A percentile compares a stretch with the other conserved stretches of the same genome.
These are phyloP conservation scores for Telmatochromis sp. DNA, from an alignment of 2,113 vertebrate species.

Conservation along the genomic window DNA sequence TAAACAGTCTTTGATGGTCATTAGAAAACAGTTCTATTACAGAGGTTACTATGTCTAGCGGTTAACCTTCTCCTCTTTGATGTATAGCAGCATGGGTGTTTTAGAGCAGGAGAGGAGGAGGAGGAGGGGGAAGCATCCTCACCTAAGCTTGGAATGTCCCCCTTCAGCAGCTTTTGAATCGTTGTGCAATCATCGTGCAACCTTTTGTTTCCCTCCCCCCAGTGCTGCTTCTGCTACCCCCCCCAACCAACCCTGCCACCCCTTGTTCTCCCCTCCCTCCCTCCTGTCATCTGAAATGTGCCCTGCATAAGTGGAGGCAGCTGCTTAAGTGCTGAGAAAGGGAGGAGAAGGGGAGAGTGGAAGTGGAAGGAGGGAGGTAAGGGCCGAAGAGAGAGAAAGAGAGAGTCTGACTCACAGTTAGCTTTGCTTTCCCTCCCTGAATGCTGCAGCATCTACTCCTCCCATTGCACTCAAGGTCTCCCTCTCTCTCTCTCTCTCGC, in stretches of 20 bases:
- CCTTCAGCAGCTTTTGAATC: conserved; percentile 53
- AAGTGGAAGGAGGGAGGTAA: conserved; percentile 52
- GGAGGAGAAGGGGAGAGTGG: conserved; percentile 53
- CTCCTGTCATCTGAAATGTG: conserved; percentile 66
- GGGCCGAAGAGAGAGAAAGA: conserved; percentile 39
- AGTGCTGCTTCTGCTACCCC: conserved; percentile 8
- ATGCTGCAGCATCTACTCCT: conserved; percentile 71
- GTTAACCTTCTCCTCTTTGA: conserved; percentile 67
- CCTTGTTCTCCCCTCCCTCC: conserved; percentile 34
- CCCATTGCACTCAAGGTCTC: conserved; percentile 65
- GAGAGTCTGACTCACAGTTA: conserved; percentile 73
- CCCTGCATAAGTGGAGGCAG: conserved; percentile 77
- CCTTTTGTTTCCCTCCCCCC: conserved; percentile 61
- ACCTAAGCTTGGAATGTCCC: conserved; percentile 54
- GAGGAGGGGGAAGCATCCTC: conserved; percentile 26
- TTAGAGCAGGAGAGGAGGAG: not conserved
- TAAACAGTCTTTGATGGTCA: conserved; percentile 67
- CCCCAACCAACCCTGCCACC: conserved; percentile 5
- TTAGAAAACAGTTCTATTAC: conserved; percentile 65
- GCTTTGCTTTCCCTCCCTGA: conserved; percentile 65
- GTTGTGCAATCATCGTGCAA: conserved; percentile 68
- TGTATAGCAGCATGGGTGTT: conserved; percentile 40
- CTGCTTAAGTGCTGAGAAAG: conserved; percentile 69
- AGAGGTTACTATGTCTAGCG: conserved; percentile 61
- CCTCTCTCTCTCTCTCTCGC: not conserved